Conservation (phyloP, 2,797 vertebrate genomes). For the Chanos chanos region DNA sequence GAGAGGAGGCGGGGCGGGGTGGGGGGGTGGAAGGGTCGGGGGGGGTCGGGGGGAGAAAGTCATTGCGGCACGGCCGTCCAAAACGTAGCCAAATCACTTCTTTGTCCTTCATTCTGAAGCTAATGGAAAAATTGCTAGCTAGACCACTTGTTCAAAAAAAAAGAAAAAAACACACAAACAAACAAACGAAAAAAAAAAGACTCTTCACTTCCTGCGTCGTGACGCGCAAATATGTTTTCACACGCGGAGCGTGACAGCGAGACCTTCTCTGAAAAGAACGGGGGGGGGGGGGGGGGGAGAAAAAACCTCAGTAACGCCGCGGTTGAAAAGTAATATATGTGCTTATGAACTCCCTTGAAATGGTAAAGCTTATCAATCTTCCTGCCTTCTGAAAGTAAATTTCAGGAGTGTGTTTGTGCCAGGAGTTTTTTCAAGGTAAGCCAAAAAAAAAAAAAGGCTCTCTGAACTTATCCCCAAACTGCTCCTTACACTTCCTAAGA, state of each 20-base stretch:
- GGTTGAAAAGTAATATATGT: constrained; percentile 44
- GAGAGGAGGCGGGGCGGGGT: constrained; percentile 53
- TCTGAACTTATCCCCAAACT: constrained; percentile 34
- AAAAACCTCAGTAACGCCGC: background rate
- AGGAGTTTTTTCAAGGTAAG: constrained; percentile 65
- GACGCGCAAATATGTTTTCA: constrained; percentile 26
- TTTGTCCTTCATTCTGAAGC: constrained; percentile 60
- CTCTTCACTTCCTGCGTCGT: background rate
- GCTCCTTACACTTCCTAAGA: constrained; percentile 38
- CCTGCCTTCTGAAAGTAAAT: constrained; percentile 41
- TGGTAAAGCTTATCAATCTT: constrained; percentile 46
- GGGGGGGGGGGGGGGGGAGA: background rate
- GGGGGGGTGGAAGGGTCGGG: constrained; percentile 58
- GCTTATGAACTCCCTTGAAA: constrained; percentile 46
- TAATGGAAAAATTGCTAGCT: constrained; percentile 55
- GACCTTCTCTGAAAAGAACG: background rate
- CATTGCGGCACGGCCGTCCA: constrained; percentile 50
- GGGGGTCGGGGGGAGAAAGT: constrained; percentile 58
- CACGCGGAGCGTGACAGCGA: constrained; percentile 18
- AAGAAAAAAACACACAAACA: too few species aligned
- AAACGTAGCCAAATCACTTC: constrained; percentile 55
- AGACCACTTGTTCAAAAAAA: constrained; percentile 44
- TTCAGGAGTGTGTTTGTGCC: constrained; percentile 51
- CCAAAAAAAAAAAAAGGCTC: constrained; percentile 31
- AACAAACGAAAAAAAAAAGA: constrained; percentile 13